phyloP scores from a whole-genome alignment of 2,888 invertebrate genomes.

The Lathronympha strigana region DNA sequence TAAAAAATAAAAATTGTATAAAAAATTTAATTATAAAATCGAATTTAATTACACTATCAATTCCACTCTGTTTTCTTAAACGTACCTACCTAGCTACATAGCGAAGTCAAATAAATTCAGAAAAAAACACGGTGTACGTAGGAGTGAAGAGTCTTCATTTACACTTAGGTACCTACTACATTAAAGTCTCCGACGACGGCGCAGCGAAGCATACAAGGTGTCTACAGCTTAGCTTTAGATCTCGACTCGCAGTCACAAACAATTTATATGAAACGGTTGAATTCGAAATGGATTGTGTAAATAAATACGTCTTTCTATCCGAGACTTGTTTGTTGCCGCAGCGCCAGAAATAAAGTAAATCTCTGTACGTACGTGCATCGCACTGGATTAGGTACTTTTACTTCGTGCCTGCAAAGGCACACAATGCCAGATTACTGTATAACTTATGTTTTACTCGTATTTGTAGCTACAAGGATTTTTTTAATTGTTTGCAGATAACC shows the following conservation, averaged over 20 bases:
- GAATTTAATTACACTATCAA: too few relatives aligned
- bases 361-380: conserved; percentile 8
- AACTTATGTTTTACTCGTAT: background rate
- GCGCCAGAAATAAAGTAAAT: conserved; percentile 18
- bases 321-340: conserved; percentile 25
- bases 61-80: too few relatives aligned
- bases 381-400: conserved; percentile 12
- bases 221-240: conserved; percentile 29
- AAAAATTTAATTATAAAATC: too few relatives aligned
- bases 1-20: too few relatives aligned
- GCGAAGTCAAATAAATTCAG: too few relatives aligned
- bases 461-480: background rate
- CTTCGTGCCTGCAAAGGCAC: conserved; percentile 1
- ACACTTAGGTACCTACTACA: conserved; percentile 2
- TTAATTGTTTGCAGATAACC: conserved; percentile 21
- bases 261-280: conserved; percentile 33
- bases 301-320: conserved; percentile 26
- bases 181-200: conserved; percentile 15
- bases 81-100: too few relatives aligned
- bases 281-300: conserved; percentile 36
- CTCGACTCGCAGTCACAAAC: conserved; percentile 31
- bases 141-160: background rate
- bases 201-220: conserved; percentile 3
- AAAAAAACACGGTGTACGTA: too few relatives aligned
- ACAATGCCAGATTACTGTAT: background rate